Percentiles rank a stretch among this genome's conserved stretches.
Conservation (phyloP, 2,888 invertebrate genomes). For the Operophtera brumata region DNA sequence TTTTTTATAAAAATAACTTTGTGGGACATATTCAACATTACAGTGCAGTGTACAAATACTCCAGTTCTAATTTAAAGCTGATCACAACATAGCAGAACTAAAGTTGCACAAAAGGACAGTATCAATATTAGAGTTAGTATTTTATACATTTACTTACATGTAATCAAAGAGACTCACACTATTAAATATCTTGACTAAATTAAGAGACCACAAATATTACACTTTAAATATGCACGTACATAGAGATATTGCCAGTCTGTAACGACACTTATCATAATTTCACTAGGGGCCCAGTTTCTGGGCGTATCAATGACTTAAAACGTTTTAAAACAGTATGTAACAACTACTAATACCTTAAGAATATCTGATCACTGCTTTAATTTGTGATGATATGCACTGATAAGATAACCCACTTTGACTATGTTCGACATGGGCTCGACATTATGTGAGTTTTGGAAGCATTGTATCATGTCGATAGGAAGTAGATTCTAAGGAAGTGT, state of each 20-base stretch:
- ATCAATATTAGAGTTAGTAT: conserved; percentile 70
- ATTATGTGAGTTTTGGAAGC: conserved; percentile 64
- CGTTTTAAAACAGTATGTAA: conserved; percentile 75
- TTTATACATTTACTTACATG: conserved; percentile 70
- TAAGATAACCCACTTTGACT: conserved; percentile 73
- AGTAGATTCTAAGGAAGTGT: conserved; percentile 60
- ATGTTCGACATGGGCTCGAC: conserved; percentile 61
- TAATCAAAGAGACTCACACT: conserved; percentile 78
- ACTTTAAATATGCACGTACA: conserved; percentile 76
- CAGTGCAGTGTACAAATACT: conserved; percentile 72
- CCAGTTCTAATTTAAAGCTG: conserved; percentile 76
- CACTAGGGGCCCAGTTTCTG: conserved; percentile 77
- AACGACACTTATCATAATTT: conserved; percentile 78
- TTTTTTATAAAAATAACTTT: conserved; percentile 78
- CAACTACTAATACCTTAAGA: conserved; percentile 79
- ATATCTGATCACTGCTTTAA: conserved; percentile 79
- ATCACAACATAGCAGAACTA: conserved; percentile 78
- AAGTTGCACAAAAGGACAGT: conserved; percentile 77
- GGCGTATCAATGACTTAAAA: conserved; percentile 74
- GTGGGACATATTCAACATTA: conserved; percentile 68
- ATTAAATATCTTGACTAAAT: conserved; percentile 80
- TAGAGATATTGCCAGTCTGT: conserved; percentile 81
- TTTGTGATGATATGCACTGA: conserved; percentile 81
- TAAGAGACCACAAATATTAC: conserved; percentile 79
- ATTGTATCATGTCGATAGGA: conserved; percentile 61